Evolutionary conservation across 92 coral and sea anemone species (phyloP), one percentile per base, ranked within the genome.

Genomic region (Nematostella vectensis): DNA sequence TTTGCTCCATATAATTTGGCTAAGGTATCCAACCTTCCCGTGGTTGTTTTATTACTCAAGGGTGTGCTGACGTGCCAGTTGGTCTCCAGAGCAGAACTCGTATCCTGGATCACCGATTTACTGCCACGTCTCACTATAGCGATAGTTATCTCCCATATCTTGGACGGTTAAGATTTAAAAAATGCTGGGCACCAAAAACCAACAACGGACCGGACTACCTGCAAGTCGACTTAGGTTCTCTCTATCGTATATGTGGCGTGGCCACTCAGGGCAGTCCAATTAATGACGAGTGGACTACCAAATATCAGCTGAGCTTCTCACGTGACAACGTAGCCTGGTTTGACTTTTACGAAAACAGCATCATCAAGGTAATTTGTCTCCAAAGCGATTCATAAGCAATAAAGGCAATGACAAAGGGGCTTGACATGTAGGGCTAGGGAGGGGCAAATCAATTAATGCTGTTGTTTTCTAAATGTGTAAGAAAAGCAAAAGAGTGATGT

Each of bases 331-430:
- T 33, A 21, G 47, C 16, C 21, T 67, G 74, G 74, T n/a, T 40
- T 12, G 11, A 22, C 19, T 57, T 36, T 15, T 12, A 11, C 21
- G 58, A 57, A 12, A 30, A 56, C 28, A 24, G 31, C 0, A 21
- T 17, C 3, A 57, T 56, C 24, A 67, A 67, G 74, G 74, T 67
- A n/a, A n/a, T n/a, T n/a, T n/a, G n/a, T n/a, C n/a, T n/a, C n/a
- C n/a, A n/a, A n/a, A n/a, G n/a, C n/a, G n/a, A n/a, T n/a, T n/a
- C n/a, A n/a, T n/a, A n/a, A n/a, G n/a, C n/a, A n/a, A n/a, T n/a
- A n/a, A n/a, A n/a, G n/a, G n/a, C 37, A 45, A 22, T 45, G 21
- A 9, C 23, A 45, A 4, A 10, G 23, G 15, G 40, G 40, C 15
- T 33, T n/a, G n/a, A n/a, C n/a, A n/a, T n/a, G n/a, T n/a, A n/a